Conservation (phyloP, 2,888 invertebrate genomes). For the Caenorhabditis macrosperma region DNA sequence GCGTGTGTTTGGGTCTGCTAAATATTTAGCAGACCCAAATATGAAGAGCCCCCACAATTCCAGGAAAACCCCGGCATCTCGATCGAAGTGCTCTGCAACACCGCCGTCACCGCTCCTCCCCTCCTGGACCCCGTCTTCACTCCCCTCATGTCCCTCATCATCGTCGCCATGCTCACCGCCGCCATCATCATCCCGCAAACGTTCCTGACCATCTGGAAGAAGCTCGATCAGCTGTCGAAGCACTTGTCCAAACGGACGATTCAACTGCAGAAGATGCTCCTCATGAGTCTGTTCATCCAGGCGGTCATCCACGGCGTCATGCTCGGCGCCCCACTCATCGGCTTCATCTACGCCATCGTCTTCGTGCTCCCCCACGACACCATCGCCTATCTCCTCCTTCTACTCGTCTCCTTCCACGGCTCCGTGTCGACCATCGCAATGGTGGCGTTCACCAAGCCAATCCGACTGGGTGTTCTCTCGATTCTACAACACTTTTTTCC, state of each 20-base stretch:
- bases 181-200: constrained; percentile 37
- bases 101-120: constrained; percentile 45
- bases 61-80: constrained; percentile 32
- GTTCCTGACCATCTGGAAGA: constrained; percentile 33
- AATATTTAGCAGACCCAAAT: too few relatives aligned
- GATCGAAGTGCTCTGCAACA: constrained; percentile 49
- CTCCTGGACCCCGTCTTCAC: constrained; percentile 47
- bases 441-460: constrained; percentile 46
- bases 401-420: constrained; percentile 52
- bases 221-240: constrained; percentile 34
- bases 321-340: constrained; percentile 40
- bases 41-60: too few relatives aligned
- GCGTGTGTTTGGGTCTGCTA: too few relatives aligned
- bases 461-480: constrained; percentile 21
- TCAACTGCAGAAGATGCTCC: constrained; percentile 49
- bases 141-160: constrained; percentile 36
- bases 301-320: constrained; percentile 50
- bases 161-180: constrained; percentile 32
- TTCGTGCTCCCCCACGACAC: constrained; percentile 27
- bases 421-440: constrained; percentile 46
- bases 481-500: constrained; percentile 9
- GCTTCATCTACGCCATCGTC: constrained; percentile 48
- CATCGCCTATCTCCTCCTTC: constrained; percentile 39
- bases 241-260: constrained; percentile 42
- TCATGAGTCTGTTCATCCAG: constrained; percentile 48